Conservation (phyloP, 2,113 vertebrate species). For the Elephas maximus region DNA sequence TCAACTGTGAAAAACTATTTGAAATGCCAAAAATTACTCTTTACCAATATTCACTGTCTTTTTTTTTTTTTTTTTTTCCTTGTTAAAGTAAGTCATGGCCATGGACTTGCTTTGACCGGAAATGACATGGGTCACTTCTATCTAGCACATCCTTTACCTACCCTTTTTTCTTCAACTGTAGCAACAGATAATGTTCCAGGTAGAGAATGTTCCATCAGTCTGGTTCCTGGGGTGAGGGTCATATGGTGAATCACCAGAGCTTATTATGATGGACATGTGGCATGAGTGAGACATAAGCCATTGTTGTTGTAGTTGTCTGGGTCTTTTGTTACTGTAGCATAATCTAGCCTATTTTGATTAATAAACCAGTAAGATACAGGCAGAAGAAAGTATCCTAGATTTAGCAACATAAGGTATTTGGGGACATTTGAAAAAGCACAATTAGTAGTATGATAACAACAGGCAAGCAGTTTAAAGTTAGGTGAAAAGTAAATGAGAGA, state of each 20-base stretch:
- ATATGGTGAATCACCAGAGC: neutral
- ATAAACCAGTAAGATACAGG: neutral
- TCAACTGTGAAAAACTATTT: neutral
- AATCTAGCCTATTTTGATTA: neutral
- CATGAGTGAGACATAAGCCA: neutral
- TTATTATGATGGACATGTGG: neutral
- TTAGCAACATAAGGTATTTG: neutral
- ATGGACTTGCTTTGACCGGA: neutral
- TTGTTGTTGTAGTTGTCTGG: neutral
- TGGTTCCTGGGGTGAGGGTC: neutral
- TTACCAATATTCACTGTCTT: neutral
- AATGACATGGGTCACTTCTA: neutral
- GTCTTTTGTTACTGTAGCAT: slow-evolving; percentile 2
- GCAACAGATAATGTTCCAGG: neutral
- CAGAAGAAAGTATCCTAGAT: neutral
- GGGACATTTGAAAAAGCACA: neutral
- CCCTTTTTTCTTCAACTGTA: neutral
- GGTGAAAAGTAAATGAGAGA: neutral
- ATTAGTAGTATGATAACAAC: neutral
- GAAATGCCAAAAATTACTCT: neutral
- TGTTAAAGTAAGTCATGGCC: neutral
- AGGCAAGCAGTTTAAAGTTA: neutral
- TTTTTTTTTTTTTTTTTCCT: too few relatives aligned
- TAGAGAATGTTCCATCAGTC: neutral
- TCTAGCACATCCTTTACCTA: neutral